Base-by-base conservation (phyloP, 1,140 invertebrate species). In the Drosophila kikkawai region DNA sequence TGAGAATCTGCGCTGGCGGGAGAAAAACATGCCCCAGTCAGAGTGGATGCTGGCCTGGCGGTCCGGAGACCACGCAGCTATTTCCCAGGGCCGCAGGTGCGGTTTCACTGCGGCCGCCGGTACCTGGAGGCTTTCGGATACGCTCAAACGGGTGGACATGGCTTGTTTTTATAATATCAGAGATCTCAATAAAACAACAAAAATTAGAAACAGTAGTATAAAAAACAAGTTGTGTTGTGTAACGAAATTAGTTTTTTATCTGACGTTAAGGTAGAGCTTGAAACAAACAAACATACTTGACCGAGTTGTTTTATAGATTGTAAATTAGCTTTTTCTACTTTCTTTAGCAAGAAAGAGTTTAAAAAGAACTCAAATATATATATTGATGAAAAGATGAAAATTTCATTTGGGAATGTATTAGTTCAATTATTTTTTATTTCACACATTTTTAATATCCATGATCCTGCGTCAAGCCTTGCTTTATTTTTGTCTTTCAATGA, bases 21-120 rank as follows among this genome's bases (percentile, higher is more conserved):
- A 64, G 13, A 79, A 73, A 32, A 76, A 70, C 4, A 53, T 15
- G 0, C 68, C 82, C 85, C 85, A 92, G 55, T 91, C 85, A 8
- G 64, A 73, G 29, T 87, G 87, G 32, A 92, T 75, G 11, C 22
- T 11, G 15, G 56, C 63, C 36, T 75, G 63, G 7, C 77, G 78
- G 2, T 71, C 69, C 3, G 75, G 48, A 2, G 60, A 55, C 80
- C 85, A 85, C 3, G 37, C 32, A n/a, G 80, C 65, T 7, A 53
- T 34, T 41, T 87, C 61, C 91, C 91, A 91, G 26, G 90, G 75
- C 39, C 50, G 11, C 36, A 79, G 34, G 0, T 77, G n/a, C 8
- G 67, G 60, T 15, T 37, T 57, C n/a, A 77, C 47, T 3, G 39
- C 55, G 12, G 39, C 36, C 11, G 11, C 3, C 4, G 66, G 66